Conservation (phyloP, 2,113 vertebrate genomes). For the Rhombomys opimus region DNA sequence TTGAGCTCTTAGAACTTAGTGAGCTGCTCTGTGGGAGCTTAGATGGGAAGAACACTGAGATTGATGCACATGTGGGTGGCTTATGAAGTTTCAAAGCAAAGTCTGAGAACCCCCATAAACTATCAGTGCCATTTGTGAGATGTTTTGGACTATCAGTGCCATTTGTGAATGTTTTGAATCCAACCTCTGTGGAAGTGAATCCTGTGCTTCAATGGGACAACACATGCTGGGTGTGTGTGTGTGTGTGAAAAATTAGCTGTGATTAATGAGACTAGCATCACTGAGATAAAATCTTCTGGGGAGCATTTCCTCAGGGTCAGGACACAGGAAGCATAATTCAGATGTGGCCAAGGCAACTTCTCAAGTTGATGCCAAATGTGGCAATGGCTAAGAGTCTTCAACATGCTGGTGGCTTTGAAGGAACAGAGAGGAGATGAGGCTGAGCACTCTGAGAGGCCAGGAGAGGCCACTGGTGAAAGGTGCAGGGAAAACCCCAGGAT, state of each 20-base stretch:
- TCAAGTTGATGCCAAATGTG: not conserved
- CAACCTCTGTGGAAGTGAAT: not conserved
- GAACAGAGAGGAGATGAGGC: not conserved
- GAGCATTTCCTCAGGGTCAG: not conserved
- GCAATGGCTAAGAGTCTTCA: not conserved
- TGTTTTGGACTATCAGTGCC: not conserved
- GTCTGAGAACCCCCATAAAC: not conserved
- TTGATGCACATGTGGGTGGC: not conserved
- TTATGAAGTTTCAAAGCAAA: not conserved
- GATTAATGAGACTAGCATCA: not conserved
- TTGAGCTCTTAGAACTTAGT: not conserved
- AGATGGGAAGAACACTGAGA: not conserved
- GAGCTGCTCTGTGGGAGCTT: not conserved
- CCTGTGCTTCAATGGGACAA: not conserved
- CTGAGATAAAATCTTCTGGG: not conserved
- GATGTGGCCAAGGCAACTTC: not conserved
- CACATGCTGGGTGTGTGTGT: not conserved
- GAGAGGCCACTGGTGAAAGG: not conserved
- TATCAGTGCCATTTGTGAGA: not conserved
- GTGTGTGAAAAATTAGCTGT: not conserved
- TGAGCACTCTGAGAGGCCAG: not conserved
- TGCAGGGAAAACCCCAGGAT: not conserved
- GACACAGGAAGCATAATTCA: not conserved
- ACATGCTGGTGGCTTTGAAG: not conserved
- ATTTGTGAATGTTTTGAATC: not conserved